Conservation (phyloP, 2,888 invertebrate species). For the Neria commutata region DNA sequence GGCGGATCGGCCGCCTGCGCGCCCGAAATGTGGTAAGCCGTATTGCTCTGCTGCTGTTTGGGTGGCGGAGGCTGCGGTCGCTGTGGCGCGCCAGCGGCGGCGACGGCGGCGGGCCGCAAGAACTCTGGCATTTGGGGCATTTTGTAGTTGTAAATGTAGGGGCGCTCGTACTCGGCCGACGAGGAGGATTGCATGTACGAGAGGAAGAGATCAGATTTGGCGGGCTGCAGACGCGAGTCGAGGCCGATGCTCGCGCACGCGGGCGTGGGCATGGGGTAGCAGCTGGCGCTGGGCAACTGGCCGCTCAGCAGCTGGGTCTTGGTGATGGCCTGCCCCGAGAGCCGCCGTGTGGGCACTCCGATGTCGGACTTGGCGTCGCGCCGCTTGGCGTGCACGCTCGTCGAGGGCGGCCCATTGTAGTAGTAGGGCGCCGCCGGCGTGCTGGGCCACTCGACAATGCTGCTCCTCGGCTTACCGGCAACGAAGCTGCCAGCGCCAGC, state of each 20-base stretch:
- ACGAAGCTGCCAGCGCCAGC: conserved; percentile 36
- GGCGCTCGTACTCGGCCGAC: conserved; percentile 49
- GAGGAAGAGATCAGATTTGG: conserved; percentile 59
- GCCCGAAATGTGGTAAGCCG: conserved; percentile 60
- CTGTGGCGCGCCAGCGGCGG: conserved; percentile 28
- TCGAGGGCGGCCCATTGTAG: conserved; percentile 49
- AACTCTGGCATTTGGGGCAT: conserved; percentile 57
- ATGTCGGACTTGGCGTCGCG: conserved; percentile 62
- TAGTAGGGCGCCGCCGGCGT: conserved; percentile 56
- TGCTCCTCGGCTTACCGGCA: conserved; percentile 44
- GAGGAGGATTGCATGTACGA: conserved; percentile 30
- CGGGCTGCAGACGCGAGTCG: conserved; percentile 7
- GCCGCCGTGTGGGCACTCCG: conserved; percentile 57
- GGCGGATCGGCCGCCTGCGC: conserved; percentile 58
- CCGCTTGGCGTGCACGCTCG: conserved; percentile 41
- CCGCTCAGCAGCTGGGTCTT: conserved; percentile 57
- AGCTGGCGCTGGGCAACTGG: conserved; percentile 47
- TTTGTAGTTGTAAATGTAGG: conserved; percentile 57
- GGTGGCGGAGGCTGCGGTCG: conserved; percentile 12
- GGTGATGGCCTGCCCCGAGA: conserved; percentile 49
- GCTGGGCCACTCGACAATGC: conserved; percentile 56
- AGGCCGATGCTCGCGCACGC: conserved; percentile 8
- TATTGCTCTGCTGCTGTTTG: conserved; percentile 28
- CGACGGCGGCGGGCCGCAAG: conserved; percentile 26
- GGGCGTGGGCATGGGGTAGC: conserved; percentile 45